Evolutionary conservation across 2,888 invertebrate species (phyloP).

Genomic region (Nomada flava): DNA sequence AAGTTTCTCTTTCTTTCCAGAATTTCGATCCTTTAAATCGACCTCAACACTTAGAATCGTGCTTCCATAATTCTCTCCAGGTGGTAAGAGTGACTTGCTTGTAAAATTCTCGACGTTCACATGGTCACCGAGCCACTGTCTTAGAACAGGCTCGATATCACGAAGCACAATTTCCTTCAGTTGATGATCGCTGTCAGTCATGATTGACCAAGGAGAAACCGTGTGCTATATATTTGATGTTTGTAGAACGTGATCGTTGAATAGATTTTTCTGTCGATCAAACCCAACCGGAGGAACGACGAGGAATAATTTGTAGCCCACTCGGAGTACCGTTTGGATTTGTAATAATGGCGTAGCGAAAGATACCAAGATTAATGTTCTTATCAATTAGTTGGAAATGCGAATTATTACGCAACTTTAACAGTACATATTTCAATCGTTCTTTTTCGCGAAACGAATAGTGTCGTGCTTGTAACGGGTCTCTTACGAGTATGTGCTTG

Average conservation of each 20-base stretch:
- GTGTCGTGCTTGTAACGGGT: too few species aligned
- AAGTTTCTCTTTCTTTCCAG: conserved; percentile 78
- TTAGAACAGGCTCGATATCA: conserved; percentile 75
- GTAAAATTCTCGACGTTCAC: conserved; percentile 71
- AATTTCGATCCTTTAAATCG: conserved; percentile 55
- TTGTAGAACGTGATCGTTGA: too few species aligned
- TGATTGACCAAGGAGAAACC: not conserved
- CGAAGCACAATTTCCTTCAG: conserved; percentile 67
- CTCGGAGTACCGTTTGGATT: conserved; percentile 11
- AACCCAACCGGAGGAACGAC: not conserved
- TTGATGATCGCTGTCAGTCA: conserved; percentile 17
- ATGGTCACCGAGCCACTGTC: conserved; percentile 63
- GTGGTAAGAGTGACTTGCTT: conserved; percentile 76
- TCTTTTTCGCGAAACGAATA: not conserved
- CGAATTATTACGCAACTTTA: conserved; percentile 6
- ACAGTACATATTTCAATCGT: not conserved
- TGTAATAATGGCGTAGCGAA: conserved; percentile 8
- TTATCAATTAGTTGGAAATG: conserved; percentile 30
- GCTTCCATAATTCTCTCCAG: conserved; percentile 88
- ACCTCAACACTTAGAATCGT: conserved; percentile 84
- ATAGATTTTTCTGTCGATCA: not conserved
- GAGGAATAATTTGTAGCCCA: not conserved
- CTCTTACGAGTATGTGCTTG: too few species aligned
- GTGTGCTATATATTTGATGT: not conserved
- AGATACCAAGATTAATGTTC: conserved; percentile 2